These are phyloP conservation scores for Macropus fuliginosus DNA, from an alignment of 2,797 vertebrate genomes.

Conservation along the genomic window DNA sequence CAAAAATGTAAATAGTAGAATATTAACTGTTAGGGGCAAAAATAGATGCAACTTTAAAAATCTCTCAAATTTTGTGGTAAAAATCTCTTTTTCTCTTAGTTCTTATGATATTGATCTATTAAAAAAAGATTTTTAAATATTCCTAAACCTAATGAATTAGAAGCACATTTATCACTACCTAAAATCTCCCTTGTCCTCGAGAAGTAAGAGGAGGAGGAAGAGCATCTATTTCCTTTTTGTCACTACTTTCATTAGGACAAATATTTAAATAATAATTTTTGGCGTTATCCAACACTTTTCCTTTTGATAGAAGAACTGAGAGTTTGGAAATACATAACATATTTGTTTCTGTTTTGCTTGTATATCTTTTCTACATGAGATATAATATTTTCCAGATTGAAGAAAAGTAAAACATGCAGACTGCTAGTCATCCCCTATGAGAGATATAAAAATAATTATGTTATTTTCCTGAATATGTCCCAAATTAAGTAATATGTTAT, in stretches of 20 bases:
- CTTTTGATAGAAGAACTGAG: not conserved
- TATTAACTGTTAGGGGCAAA: not conserved
- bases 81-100: not conserved
- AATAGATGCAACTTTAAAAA: not conserved
- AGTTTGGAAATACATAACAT: not conserved
- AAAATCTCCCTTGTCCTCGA: not conserved
- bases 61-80: not conserved
- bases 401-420: not conserved
- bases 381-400: slow-evolving; percentile 47
- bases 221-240: not conserved
- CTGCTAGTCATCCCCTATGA: not conserved
- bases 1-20: not conserved
- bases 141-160: not conserved
- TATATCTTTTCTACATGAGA: not conserved
- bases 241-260: not conserved
- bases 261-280: not conserved
- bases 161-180: not conserved
- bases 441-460: not conserved
- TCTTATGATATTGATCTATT: not conserved
- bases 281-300: not conserved
- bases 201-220: not conserved
- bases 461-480: not conserved
- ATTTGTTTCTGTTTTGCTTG: slow-evolving; percentile 33
- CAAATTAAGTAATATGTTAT: not conserved
- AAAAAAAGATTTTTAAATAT: not conserved